These are phyloP conservation scores for Lampris megalopsis DNA, from an alignment of 2,113 vertebrate species.

Conservation along the genomic window DNA sequence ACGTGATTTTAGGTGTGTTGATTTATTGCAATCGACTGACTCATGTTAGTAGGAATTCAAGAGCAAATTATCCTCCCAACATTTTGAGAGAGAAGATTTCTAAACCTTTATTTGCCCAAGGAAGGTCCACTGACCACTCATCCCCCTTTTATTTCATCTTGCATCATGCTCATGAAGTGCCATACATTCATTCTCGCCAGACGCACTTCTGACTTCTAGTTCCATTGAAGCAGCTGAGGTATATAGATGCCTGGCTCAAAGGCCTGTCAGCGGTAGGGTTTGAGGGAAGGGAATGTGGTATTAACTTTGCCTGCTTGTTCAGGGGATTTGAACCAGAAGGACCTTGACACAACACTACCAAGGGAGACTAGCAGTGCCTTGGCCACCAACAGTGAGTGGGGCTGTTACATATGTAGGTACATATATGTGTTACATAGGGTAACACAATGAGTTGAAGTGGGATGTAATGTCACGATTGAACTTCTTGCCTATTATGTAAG, in stretches of 20 bases:
- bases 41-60: constrained; percentile 17
- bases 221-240: constrained; percentile 9
- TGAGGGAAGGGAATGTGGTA: constrained; percentile 31
- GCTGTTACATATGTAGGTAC: too few relatives aligned
- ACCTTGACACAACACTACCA: background rate
- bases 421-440: too few relatives aligned
- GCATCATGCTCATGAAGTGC: constrained; percentile 1
- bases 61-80: background rate
- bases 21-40: constrained; percentile 31
- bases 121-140: background rate
- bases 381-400: background rate
- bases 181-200: constrained; percentile 5
- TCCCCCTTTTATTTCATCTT: background rate
- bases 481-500: too few relatives aligned
- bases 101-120: constrained; percentile 29
- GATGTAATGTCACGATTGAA: too few relatives aligned
- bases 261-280: background rate
- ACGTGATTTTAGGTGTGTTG: constrained; percentile 49
- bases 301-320: constrained; percentile 44
- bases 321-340: constrained; percentile 6
- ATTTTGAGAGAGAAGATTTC: background rate
- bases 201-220: constrained; percentile 12
- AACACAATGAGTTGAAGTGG: too few relatives aligned
- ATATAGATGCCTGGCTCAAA: constrained; percentile 25
- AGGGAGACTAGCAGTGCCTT: background rate